phyloP scores from a whole-genome alignment of 1,140 invertebrate species.

The Dermatophagoides farinae region DNA sequence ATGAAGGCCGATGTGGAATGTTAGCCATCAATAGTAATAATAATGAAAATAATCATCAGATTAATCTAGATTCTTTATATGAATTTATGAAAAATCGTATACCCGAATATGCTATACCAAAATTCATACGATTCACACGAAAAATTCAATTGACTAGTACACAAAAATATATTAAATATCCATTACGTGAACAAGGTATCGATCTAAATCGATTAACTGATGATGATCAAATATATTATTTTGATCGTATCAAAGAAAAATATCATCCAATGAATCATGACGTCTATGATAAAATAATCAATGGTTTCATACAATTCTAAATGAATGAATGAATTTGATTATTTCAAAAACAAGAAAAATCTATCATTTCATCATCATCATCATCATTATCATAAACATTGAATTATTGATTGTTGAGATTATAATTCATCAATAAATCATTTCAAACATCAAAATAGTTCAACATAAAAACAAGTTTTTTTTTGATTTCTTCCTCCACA shows the following conservation, averaged over 20 bases:
- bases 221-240: conserved; percentile 25
- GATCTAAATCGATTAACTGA: conserved; percentile 42
- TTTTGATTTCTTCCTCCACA: no score
- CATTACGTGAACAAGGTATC: conserved; percentile 74
- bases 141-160: conserved; percentile 77
- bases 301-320: not conserved
- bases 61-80: conserved; percentile 40
- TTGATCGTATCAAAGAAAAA: conserved; percentile 29
- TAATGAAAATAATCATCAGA: not conserved
- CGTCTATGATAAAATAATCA: not conserved
- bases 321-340: not conserved
- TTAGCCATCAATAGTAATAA: conserved; percentile 34
- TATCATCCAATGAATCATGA: conserved; percentile 22
- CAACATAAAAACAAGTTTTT: no score
- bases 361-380: no score
- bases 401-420: no score
- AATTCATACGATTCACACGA: conserved; percentile 60
- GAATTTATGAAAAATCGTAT: conserved; percentile 31
- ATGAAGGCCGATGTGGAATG: conserved; percentile 87
- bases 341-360: no score
- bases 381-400: no score
- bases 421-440: no score
- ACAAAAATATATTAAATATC: conserved; percentile 77
- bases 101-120: conserved; percentile 63
- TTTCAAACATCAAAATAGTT: no score